phyloP scores from a whole-genome alignment of 2,797 vertebrate genomes.

The Muscicapa comitata region DNA sequence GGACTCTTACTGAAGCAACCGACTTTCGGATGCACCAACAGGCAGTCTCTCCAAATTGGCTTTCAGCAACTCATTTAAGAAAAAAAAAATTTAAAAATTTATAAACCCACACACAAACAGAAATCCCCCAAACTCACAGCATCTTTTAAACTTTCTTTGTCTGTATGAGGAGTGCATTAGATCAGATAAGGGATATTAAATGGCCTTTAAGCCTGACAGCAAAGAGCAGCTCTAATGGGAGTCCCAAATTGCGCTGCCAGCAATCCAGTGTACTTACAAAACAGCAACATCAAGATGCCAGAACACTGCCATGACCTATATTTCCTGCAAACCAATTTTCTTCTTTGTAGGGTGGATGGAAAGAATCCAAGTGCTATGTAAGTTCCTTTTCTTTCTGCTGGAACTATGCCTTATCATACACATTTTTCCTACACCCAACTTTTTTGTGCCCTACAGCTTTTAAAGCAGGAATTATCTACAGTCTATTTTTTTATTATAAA shows the following conservation, averaged over 20 bases:
- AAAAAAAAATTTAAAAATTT: background rate
- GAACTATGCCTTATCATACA: background rate
- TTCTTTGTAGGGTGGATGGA: conserved; percentile 68
- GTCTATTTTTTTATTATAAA: conserved; percentile 9
- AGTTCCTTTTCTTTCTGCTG: conserved; percentile 36
- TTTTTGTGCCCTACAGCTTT: background rate
- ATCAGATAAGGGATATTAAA: conserved; percentile 76
- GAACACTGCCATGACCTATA: conserved; percentile 71
- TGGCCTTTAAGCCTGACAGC: conserved; percentile 71
- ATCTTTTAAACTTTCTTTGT: conserved; percentile 48
- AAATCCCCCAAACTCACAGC: background rate
- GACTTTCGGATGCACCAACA: background rate
- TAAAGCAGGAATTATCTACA: conserved; percentile 8
- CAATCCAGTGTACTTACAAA: conserved; percentile 67
- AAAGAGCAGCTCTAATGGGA: conserved; percentile 69
- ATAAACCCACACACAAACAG: background rate
- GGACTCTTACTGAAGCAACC: background rate
- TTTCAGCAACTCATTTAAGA: conserved; percentile 16
- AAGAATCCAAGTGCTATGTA: conserved; percentile 67
- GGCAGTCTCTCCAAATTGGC: background rate
- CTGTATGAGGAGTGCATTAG: conserved; percentile 35
- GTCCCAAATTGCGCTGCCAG: conserved; percentile 65
- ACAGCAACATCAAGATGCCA: conserved; percentile 56
- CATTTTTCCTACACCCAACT: background rate
- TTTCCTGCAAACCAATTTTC: conserved; percentile 76